Evolutionary conservation across 1,140 invertebrate genomes (phyloP), one percentile per base, ranked within the genome.

Genomic region (Tetranychus cinnabarinus): DNA sequence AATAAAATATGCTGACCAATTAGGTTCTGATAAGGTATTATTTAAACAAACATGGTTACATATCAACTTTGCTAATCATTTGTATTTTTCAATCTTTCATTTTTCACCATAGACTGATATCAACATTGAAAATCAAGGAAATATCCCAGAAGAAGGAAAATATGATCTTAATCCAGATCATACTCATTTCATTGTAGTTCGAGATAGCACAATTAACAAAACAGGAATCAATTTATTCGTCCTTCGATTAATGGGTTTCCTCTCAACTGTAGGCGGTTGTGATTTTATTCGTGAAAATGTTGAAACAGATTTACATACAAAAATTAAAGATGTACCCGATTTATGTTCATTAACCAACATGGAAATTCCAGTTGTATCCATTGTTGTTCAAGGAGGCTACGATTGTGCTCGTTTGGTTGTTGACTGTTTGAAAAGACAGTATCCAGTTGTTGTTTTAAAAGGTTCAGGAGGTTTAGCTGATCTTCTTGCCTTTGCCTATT

Each of bases 341-440:
- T 31, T 42, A 15, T 42, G 36, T 61, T 61, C 60, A 1, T 31
- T 56, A 23, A 31, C 42, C 15, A 54, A 47, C 5, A 47, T 62
- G 33, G 66, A 67, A 56, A 66, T 72, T 2, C 74, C 74, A 7
- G 69, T 75, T n/a, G 68, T 76, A 1, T 72, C 71, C 12, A 62
- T 75, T n/a, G 64, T 76, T 33, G 68, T 75, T 15, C 71, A 74
- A 61, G 74, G 73, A 4, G 70, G 70, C 7, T 70, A 70, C 36
- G 63, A 68, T n/a, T 69, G 68, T 45, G 70, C 74, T 7, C 68
- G 72, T 36, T 66, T 72, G 12, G 69, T 72, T 7, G 59, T 73
- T 6, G 70, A 69, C 55, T 69, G 72, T 62, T 66, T 76, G 13
- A 71, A 70, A 45, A 68, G 71, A 35, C 70, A 72, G 60, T 69